These are phyloP conservation scores for Chelmon rostratus DNA, from an alignment of 2,797 vertebrate species.

Conservation along the genomic window DNA sequence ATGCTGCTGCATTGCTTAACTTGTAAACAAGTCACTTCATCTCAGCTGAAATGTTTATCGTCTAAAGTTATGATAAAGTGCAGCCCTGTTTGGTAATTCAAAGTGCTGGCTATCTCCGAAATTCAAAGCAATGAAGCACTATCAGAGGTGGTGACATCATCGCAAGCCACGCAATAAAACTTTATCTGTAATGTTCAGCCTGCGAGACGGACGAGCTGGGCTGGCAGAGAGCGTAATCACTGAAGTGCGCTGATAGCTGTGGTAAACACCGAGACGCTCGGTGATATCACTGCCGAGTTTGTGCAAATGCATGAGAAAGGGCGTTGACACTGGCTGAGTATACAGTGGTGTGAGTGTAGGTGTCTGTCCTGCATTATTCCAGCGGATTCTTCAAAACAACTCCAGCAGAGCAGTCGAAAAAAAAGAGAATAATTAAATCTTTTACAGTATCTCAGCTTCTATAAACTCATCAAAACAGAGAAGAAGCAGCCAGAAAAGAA, in stretches of 20 bases:
- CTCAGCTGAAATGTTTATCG: constrained; percentile 67
- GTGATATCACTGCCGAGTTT: constrained; percentile 58
- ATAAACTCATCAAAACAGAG: constrained; percentile 27
- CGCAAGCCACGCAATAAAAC: constrained; percentile 50
- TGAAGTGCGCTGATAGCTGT: constrained; percentile 53
- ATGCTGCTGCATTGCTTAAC: constrained; percentile 44
- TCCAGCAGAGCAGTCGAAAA: constrained; percentile 7
- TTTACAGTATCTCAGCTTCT: constrained; percentile 16
- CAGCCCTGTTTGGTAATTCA: constrained; percentile 43
- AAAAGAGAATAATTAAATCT: constrained; percentile 24
- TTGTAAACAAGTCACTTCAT: constrained; percentile 67
- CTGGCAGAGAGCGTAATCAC: constrained; percentile 51
- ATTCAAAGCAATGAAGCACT: constrained; percentile 44
- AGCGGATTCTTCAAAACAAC: constrained; percentile 19
- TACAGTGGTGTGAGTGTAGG: constrained; percentile 45
- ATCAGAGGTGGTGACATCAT: constrained; percentile 73
- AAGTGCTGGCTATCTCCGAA: constrained; percentile 43
- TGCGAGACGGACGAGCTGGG: constrained; percentile 18
- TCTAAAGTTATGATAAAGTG: constrained; percentile 37
- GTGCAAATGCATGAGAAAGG: constrained; percentile 54
- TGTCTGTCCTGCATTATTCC: constrained; percentile 53
- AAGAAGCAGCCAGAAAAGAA: constrained; percentile 19
- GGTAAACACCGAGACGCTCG: constrained; percentile 49
- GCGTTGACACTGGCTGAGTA: constrained; percentile 28
- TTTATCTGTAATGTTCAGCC: constrained; percentile 59